These are phyloP conservation scores for Dichetophora obliterata DNA, from an alignment of 2,888 invertebrate genomes.

Conservation along the genomic window DNA sequence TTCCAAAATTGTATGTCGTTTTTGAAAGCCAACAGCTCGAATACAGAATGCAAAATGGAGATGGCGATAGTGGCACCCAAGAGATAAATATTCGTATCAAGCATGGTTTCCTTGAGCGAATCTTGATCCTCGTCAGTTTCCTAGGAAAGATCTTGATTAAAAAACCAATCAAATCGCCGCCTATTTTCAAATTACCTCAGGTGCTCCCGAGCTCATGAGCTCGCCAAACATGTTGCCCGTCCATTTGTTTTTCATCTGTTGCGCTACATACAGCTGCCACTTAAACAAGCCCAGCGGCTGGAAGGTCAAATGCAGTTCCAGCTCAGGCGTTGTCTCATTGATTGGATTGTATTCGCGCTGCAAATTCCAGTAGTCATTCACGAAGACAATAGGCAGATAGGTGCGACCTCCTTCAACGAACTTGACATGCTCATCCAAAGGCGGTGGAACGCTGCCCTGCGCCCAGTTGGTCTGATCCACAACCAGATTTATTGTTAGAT, in stretches of 20 bases:
- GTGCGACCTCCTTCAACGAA: conserved; percentile 87
- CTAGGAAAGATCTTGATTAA: conserved; percentile 59
- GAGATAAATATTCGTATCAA: conserved; percentile 97
- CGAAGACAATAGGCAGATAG: conserved; percentile 94
- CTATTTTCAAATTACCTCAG: conserved; percentile 53
- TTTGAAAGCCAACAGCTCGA: conserved; percentile 98
- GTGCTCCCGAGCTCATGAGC: conserved; percentile 75
- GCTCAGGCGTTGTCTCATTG: conserved; percentile 83
- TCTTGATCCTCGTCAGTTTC: conserved; percentile 91
- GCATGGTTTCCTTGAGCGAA: conserved; percentile 90
- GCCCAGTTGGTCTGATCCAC: conserved; percentile 97
- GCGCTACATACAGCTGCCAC: conserved; percentile 98
- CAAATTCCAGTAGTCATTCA: conserved; percentile 99
- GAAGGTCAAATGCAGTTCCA: conserved; percentile 80
- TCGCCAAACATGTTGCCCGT: conserved; percentile 76
- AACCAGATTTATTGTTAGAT: conserved; percentile 94
- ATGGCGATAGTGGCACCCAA: conserved; percentile 91
- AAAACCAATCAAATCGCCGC: neutral
- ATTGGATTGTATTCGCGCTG: conserved; percentile 93
- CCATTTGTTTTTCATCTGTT: conserved; percentile 92
- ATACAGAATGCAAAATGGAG: conserved; percentile 95
- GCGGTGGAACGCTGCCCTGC: conserved; percentile 89
- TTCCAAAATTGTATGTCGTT: conserved; percentile 99
- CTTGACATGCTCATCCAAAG: conserved; percentile 91
- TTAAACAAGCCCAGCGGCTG: conserved; percentile 96